Evolutionary conservation across 2,797 vertebrate species (phyloP), one percentile per base, ranked within the genome.

Genomic region (Pseudochirops cupreus): DNA sequence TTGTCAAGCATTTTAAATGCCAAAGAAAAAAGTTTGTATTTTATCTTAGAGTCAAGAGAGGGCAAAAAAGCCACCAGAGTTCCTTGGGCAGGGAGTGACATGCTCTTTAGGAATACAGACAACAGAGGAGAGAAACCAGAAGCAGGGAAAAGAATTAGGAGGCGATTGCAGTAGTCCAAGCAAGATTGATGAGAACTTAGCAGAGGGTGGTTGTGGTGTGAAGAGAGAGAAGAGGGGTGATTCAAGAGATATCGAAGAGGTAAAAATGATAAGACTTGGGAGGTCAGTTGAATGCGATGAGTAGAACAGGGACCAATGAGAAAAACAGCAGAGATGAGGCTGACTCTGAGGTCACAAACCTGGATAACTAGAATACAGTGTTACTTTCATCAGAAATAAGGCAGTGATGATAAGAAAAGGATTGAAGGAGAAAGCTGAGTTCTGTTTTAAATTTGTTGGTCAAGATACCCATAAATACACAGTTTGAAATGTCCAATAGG

Each of bases 171-270:
- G n/a, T 46, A 39, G 16, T 82, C 18, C n/a, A 93, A 89, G 12
- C 21, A 82, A 62, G 55, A 95, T 91, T 56, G 57, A 59, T 91
- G 57, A 95, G 93, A 54, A 14, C 53, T 21, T 94, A 91, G 67
- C 9, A 67, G 57, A 91, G 29, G 31, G 92, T 74, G 67, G 62
- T 29, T 62, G 10, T 50, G 91, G 50, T n/a, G 57, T 53, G 2
- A 58, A 91, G 91, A 91, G 92, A 94, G 10, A 55, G 18, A 96
- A 95, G 14, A 9, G 5, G 1, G 18, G 2, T 12, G 33, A 54
- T n/a, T 5, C 92, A 31, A 96, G 13, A 82, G 1, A 91, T 26
- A 90, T 26, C 58, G 52, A 93, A 18, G 14, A 90, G 39, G 29
- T 58, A 91, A 92, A 92, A 93, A 56, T 74, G 56, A 91, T 54